Conservation (phyloP, 2,888 invertebrate species). For the Heteromyza rotundicornis region DNA sequence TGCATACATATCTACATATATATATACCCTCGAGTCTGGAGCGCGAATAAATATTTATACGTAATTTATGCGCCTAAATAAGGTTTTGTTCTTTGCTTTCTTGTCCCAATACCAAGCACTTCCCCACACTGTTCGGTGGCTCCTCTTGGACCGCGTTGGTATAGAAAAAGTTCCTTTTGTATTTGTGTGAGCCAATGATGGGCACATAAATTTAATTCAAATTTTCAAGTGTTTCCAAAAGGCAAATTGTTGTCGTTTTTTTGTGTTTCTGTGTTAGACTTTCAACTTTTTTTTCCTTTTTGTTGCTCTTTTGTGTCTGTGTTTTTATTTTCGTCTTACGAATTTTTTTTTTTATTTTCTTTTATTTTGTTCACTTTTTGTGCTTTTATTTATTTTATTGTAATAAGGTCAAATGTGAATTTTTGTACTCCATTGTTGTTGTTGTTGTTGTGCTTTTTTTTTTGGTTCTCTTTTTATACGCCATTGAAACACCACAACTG, state of each 20-base stretch:
- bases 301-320: not conserved
- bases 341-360: not conserved
- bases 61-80: constrained; percentile 17
- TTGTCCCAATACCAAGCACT: not conserved
- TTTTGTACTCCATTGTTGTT: no score
- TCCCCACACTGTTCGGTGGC: not conserved
- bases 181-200: not conserved
- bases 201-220: constrained; percentile 4
- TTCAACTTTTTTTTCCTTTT: not conserved
- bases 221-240: not conserved
- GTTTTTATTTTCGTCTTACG: no score
- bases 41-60: constrained; percentile 15
- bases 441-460: not conserved
- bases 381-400: not conserved
- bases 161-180: not conserved
- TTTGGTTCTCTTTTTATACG: not conserved
- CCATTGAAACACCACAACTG: not conserved
- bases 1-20: no score
- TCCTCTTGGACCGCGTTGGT: not conserved
- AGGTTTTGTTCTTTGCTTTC: not conserved
- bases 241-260: not conserved
- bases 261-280: not conserved
- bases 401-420: constrained; percentile 6
- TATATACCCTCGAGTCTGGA: not conserved
- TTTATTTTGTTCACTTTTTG: not conserved